Conservation (phyloP, 2,888 invertebrate genomes). For the Dolichomitus sp. region DNA sequence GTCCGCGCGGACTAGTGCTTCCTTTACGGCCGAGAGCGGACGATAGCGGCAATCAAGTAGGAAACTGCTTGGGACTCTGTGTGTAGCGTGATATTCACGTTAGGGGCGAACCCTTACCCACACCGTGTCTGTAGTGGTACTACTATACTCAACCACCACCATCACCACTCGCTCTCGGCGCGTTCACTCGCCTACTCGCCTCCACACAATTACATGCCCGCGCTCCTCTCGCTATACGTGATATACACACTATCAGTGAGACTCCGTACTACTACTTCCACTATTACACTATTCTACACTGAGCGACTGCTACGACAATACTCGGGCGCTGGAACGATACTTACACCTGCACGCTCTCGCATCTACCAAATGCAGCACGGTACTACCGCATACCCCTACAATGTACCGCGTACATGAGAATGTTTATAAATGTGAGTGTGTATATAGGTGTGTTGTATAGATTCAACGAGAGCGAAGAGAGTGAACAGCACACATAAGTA, state of each 20-base stretch:
- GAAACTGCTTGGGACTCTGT: slow-evolving; percentile 85
- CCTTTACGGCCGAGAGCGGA: slow-evolving; percentile 82
- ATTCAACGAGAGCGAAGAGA: slow-evolving; percentile 11
- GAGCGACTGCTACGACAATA: slow-evolving; percentile 32
- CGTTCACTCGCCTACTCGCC: slow-evolving; percentile 56
- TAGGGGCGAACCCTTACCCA: slow-evolving; percentile 70
- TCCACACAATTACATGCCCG: slow-evolving; percentile 61
- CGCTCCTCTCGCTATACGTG: slow-evolving; percentile 22
- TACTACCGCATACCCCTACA: slow-evolving; percentile 26
- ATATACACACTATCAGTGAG: slow-evolving; percentile 1
- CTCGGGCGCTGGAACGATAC: slow-evolving; percentile 48
- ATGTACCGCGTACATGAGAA: slow-evolving; percentile 2
- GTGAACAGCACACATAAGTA: slow-evolving; percentile 55
- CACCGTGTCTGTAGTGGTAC: slow-evolving; percentile 33
- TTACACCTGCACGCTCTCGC: slow-evolving; percentile 65
- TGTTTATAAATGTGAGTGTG: background rate
- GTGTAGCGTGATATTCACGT: slow-evolving; percentile 85
- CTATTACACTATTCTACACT: slow-evolving; percentile 50
- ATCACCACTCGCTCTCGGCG: slow-evolving; percentile 62
- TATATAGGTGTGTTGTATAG: slow-evolving; percentile 2
- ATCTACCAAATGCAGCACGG: slow-evolving; percentile 54
- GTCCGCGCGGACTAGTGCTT: slow-evolving; percentile 82
- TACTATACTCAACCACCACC: slow-evolving; percentile 68
- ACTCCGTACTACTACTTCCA: slow-evolving; percentile 24
- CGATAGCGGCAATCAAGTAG: slow-evolving; percentile 86